Base-by-base conservation (phyloP, 2,888 invertebrate genomes). In the Drosophila leonis region DNA sequence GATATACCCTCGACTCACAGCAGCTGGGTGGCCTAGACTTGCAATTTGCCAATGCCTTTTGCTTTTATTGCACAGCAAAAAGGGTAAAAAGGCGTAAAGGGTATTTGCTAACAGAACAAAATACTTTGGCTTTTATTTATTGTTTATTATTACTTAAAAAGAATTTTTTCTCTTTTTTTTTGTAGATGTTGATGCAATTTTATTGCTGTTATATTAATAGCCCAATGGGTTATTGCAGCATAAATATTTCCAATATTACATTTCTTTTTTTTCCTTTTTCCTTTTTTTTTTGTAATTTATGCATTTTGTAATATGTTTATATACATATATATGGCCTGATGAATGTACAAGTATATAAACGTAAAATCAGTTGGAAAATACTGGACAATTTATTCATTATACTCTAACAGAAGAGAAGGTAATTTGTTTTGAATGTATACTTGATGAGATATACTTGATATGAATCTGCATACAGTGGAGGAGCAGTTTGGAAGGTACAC, bases 241-340 rank as follows among this genome's bases (percentile, higher is more conserved):
- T 80, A 76, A 75, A 76, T 82, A 72, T 66, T 33, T 33, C 37
- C 59, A 37, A 59, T 59, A 59, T 46, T 48, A 39, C 18, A 15
- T 37, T 65, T 10, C 4, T 48, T 63, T 63, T 60, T 57, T 57
- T 61, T 64, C 24, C 24, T 2, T 6, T 12, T n/a, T n/a, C n/a
- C n/a, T n/a, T n/a, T 67, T 57, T 54, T 61, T 57, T 56, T 67
- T 49, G 29, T 48, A 48, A 83, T 83, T 78, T 81, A 72, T 61
- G 37, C 59, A 70, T 59, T 78, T 61, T 46, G 46, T 52, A 62
- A 54, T 52, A 41, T 49, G 29, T 56, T 65, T 54, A 41, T 20
- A 13, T 20, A 2, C 2, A 20, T 13, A 15, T 5, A 33, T 82
- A 67, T 64, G 48, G 7, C 24, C 42, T 48, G 70, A 35, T 29